Evolutionary conservation across 2,113 vertebrate genomes (phyloP).

Genomic region (Aspidoscelis tigris): DNA sequence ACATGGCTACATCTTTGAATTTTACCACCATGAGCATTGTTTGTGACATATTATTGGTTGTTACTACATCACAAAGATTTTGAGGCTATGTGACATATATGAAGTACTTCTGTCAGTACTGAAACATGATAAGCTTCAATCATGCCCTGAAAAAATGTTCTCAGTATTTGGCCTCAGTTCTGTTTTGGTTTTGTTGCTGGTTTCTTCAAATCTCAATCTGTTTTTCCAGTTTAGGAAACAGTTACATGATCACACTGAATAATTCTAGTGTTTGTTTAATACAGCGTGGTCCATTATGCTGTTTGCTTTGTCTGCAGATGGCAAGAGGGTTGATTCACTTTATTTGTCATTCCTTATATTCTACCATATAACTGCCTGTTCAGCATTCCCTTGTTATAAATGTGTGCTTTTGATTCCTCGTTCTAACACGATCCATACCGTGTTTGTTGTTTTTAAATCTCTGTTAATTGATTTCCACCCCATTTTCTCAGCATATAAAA

Average conservation of each 20-base stretch:
- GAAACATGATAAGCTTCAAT: not conserved
- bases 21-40: no score
- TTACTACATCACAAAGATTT: not conserved
- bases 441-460: constrained; percentile 1
- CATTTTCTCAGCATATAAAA: fast-evolving
- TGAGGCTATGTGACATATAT: not conserved
- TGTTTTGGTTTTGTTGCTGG: not conserved
- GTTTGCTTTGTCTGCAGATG: constrained; percentile 57
- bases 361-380: constrained; percentile 55
- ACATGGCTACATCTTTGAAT: no score
- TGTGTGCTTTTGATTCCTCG: constrained; percentile 64
- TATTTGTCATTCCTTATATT: constrained; percentile 49
- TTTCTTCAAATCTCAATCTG: not conserved
- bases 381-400: constrained; percentile 62
- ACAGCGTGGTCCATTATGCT: constrained; percentile 47
- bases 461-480: not conserved
- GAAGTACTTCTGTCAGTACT: not conserved
- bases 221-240: constrained; percentile 31
- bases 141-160: not conserved
- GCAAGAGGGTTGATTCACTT: constrained; percentile 54
- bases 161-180: not conserved
- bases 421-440: constrained; percentile 44
- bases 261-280: constrained; percentile 61
- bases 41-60: no score
- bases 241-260: constrained; percentile 44